phyloP scores from a whole-genome alignment of 2,888 invertebrate genomes.

The Athalia cordata region DNA sequence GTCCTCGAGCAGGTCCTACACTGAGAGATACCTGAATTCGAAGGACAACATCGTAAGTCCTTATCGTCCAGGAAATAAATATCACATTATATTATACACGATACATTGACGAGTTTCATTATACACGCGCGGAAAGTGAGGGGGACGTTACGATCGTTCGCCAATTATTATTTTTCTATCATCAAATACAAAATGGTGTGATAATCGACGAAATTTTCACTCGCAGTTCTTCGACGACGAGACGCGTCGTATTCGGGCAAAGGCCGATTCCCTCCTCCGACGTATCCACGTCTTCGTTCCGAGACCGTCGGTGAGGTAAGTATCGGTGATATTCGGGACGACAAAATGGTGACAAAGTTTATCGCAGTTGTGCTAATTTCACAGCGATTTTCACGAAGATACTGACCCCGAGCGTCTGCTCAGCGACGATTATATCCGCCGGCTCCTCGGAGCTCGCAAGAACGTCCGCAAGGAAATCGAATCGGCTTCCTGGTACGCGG shows the following conservation, averaged over 20 bases:
- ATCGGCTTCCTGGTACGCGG: constrained; percentile 81
- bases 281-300: constrained; percentile 86
- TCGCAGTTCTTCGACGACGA: constrained; percentile 89
- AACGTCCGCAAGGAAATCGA: constrained; percentile 79
- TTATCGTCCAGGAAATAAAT: too few relatives aligned
- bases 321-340: constrained; percentile 46
- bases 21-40: constrained; percentile 87
- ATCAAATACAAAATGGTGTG: not conserved
- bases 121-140: not conserved
- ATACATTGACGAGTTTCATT: not conserved
- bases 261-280: constrained; percentile 83
- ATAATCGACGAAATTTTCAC: constrained; percentile 45
- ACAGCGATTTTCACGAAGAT: constrained; percentile 76
- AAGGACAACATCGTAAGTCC: constrained; percentile 79
- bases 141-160: not conserved
- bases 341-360: not conserved
- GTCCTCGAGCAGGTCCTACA: constrained; percentile 71
- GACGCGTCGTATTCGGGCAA: constrained; percentile 86
- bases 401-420: constrained; percentile 78
- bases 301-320: constrained; percentile 80
- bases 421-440: constrained; percentile 83
- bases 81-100: not conserved
- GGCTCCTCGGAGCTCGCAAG: constrained; percentile 80
- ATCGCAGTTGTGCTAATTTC: constrained; percentile 25
- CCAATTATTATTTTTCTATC: not conserved